These are phyloP conservation scores for Aphaenogaster rudis DNA, from an alignment of 1,140 invertebrate species.

Conservation along the genomic window DNA sequence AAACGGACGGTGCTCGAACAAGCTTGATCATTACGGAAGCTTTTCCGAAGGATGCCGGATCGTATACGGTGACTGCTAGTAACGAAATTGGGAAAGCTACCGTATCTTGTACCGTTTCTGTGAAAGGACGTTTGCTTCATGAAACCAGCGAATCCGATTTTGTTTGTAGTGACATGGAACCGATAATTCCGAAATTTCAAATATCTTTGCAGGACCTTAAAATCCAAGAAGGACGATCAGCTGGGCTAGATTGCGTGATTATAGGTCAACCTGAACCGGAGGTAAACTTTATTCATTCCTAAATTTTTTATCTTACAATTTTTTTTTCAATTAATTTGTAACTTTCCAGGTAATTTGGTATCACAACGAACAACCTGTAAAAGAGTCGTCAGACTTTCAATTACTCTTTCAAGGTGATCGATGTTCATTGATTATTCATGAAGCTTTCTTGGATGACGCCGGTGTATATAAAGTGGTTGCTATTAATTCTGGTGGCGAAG, in stretches of 20 bases:
- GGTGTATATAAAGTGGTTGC: constrained; percentile 94
- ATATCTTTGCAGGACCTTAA: constrained; percentile 90
- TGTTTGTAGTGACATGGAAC: constrained; percentile 90
- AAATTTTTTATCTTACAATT: constrained; percentile 15
- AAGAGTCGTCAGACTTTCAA: constrained; percentile 94
- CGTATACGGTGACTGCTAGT: constrained; percentile 89
- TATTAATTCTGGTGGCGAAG: constrained; percentile 93
- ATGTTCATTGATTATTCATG: constrained; percentile 92
- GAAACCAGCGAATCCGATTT: constrained; percentile 92
- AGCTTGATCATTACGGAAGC: constrained; percentile 91
- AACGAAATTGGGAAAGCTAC: constrained; percentile 90
- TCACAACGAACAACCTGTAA: constrained; percentile 93
- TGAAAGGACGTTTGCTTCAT: constrained; percentile 90
- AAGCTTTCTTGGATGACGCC: constrained; percentile 92
- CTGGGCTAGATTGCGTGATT: constrained; percentile 93
- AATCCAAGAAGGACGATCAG: constrained; percentile 91
- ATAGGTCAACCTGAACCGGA: constrained; percentile 95
- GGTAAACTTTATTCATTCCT: constrained; percentile 83
- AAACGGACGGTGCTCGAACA: constrained; percentile 88
- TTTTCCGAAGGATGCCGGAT: constrained; percentile 90
- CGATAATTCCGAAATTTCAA: constrained; percentile 91
- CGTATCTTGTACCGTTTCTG: constrained; percentile 89
- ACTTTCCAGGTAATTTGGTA: constrained; percentile 92
- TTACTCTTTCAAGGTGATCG: constrained; percentile 93
- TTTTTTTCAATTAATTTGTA: constrained; percentile 9